phyloP scores from a whole-genome alignment of 37 sponge, comb jelly and placozoan genomes.

The Spongilla lacustris region DNA sequence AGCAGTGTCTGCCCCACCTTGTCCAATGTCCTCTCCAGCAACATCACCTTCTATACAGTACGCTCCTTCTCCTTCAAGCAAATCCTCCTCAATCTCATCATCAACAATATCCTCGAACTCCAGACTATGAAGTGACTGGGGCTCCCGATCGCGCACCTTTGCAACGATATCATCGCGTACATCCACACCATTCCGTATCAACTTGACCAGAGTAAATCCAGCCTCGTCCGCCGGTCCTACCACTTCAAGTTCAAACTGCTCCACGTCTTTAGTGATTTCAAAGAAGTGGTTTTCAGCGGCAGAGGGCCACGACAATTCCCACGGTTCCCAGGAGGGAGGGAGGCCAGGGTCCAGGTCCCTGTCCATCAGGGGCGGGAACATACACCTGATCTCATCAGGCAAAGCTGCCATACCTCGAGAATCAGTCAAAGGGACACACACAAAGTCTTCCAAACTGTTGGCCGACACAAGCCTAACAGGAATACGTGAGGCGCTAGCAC shows the following conservation, averaged over 20 bases:
- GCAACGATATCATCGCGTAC: constrained; percentile 29
- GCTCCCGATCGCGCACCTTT: constrained; percentile 9
- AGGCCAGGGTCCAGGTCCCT: constrained; percentile 19
- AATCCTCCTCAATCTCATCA: constrained; percentile 2
- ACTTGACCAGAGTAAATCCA: neutral
- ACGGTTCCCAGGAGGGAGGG: neutral
- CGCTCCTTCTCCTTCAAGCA: neutral
- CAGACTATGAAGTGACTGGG: neutral
- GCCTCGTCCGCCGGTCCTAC: neutral
- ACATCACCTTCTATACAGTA: neutral
- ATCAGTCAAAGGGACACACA: neutral
- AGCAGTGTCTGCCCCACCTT: neutral
- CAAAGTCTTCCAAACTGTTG: neutral
- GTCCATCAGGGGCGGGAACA: constrained; percentile 8
- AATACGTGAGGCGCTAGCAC: neutral
- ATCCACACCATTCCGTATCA: neutral
- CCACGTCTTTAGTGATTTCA: neutral
- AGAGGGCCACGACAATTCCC: constrained; percentile 46
- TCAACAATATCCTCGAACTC: neutral
- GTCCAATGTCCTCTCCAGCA: neutral
- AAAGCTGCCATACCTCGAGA: constrained; percentile 7
- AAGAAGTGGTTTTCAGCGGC: constrained; percentile 10
- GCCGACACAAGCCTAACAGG: neutral
- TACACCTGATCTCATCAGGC: constrained; percentile 26
- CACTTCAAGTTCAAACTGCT: constrained; percentile 12